Evolutionary conservation across 2,888 invertebrate species (phyloP), one percentile per base, ranked within the genome.

Genomic region (Bedellia somnulentella): DNA sequence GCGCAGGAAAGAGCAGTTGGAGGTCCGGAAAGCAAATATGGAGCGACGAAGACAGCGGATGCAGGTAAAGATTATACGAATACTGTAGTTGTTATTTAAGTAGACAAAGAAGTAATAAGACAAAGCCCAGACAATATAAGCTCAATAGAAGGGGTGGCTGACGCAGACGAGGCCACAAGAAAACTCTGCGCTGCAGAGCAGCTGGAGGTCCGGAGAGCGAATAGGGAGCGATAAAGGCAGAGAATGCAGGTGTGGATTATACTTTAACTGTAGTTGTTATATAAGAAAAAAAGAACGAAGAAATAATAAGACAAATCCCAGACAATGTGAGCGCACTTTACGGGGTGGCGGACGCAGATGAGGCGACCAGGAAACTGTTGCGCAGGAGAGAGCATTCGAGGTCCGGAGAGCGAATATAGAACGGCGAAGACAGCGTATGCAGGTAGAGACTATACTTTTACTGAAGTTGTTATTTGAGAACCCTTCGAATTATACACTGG

Each of bases 181-280:
- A 53, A 76, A 33, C 56, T 77, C 31, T 49, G 58, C 17, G 52
- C 76, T 27, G 68, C 73, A 38, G 75, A 71, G 41, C 64, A 57
- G 35, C 58, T 77, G 17, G 75, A 77, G 46, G 52, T 52, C 3
- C 55, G 68, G 25, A 61, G 67, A 33, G 68, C 70, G 1, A 63
- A 61, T 3, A 38, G 73, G 21, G 77, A 77, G 29, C 57, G 51
- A 37, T 60, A 71, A 10, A 46, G 57, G 14, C 57, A 66, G 35
- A 56, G 66, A 21, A 63, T 76, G 62, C 68, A 76, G 59, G 76
- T 75, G n/a, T n/a, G n/a, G n/a, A n/a, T n/a, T n/a, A n/a, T n/a
- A n/a, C n/a, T n/a, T n/a, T n/a, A n/a, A n/a, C n/a, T n/a, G n/a
- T n/a, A n/a, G n/a, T n/a, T n/a, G n/a, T n/a, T n/a, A n/a, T n/a